A percentile compares a stretch with the other conserved stretches of the same genome.
Evolutionary conservation across 2,888 invertebrate species (phyloP).

Genomic region (Lepidochitona cinerea): DNA sequence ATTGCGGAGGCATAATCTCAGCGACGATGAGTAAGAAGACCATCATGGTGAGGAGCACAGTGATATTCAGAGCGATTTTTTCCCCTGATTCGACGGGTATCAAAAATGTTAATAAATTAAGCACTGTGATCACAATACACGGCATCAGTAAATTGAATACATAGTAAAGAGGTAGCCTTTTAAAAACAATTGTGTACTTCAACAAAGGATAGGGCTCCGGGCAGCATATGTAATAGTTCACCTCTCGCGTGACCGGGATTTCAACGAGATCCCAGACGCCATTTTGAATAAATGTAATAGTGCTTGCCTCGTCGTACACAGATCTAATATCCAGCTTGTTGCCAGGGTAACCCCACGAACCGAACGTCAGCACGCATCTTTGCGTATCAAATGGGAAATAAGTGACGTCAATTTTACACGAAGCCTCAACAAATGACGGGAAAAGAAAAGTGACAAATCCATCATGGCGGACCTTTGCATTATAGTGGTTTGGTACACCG

Average conservation of each 20-base stretch:
- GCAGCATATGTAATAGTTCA: conserved; percentile 13
- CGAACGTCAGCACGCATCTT: neutral
- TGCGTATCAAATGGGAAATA: conserved; percentile 7
- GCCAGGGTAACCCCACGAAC: neutral
- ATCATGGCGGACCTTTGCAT: neutral
- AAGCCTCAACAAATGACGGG: conserved; percentile 1
- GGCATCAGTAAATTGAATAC: conserved; percentile 12
- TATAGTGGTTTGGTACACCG: neutral
- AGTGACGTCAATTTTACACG: conserved; percentile 5
- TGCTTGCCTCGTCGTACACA: neutral
- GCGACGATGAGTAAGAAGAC: conserved; percentile 1
- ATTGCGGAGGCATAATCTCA: conserved; percentile 1
- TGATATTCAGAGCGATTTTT: conserved; percentile 11
- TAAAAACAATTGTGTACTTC: conserved; percentile 15
- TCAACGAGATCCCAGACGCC: conserved; percentile 16
- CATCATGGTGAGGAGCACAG: conserved; percentile 7
- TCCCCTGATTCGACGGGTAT: conserved; percentile 18
- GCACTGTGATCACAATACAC: neutral
- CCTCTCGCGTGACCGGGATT: neutral
- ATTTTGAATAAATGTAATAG: conserved; percentile 4
- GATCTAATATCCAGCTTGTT: neutral
- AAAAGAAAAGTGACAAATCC: neutral
- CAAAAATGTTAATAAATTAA: conserved; percentile 9
- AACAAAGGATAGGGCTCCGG: conserved; percentile 15
- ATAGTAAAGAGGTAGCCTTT: conserved; percentile 1